Evolutionary conservation across 1,140 invertebrate genomes (phyloP), one percentile per base, ranked within the genome.

Genomic region (Drosophila sucinea): DNA sequence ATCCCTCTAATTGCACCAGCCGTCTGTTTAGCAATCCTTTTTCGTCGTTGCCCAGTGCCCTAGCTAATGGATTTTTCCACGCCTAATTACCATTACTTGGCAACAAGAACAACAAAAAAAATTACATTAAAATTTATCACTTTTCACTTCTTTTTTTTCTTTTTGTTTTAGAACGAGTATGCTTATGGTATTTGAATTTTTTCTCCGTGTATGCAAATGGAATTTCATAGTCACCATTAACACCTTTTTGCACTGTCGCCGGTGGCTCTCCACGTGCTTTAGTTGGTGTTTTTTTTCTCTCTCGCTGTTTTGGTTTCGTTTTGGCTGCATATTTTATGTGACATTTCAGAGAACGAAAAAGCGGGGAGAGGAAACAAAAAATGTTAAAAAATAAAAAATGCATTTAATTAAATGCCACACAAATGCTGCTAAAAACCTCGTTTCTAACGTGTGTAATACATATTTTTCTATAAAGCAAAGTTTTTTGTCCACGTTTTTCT

Each of bases 141-240:
- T 54, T 64, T 65, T 73, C 55, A 51, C 44, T 51, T 51, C 32
- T 32, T 33, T 57, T 60, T 33, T 29, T 44, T 76, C 80, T 73
- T 56, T 65, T 66, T 66, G 62, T 78, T 65, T 57, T 56, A 17
- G 17, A 17, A 17, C 17, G 33, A 77, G 58, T 69, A 63, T 76
- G 73, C 73, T 77, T 64, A 63, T 60, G 55, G 66, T 77, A 60
- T 77, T 76, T 70, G 69, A 55, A 77, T 77, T 76, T 77, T 77
- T 75, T 60, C 60, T 62, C 10, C 40, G 32, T 58, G 41, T 77
- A 77, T 83, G 83, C 79, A 87, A 87, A 87, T 87, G 83, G 84
- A 89, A 89, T 87, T 89, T 83, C 80, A 83, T 79, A 89, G 84
- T 87, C 73, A 79, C 83, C 83, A 87, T 87, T 87, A 87, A 87